Evolutionary conservation across 2,888 invertebrate genomes (phyloP), one percentile per base, ranked within the genome.

Genomic region (Tetheella fluctuosa): DNA sequence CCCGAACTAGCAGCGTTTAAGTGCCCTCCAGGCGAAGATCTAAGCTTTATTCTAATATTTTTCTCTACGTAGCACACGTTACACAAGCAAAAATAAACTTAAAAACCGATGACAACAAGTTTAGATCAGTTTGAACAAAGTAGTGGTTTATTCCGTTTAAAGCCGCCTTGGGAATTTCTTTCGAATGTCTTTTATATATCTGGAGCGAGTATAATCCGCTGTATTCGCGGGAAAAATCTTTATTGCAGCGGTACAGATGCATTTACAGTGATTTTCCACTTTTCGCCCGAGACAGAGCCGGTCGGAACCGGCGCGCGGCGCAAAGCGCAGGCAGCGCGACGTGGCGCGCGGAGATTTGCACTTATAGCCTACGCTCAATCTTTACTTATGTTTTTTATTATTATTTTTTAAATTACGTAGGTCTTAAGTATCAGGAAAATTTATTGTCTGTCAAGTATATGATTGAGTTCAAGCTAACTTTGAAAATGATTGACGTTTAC

Each of bases 191-290:
- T 70, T 58, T 72, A 69, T 68, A 70, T 69, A 70, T 73, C 69
- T 70, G 63, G 60, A 57, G 61, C 63, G 64, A 58, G 68, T 71
- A 74, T 81, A 76, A 80, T 78, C 72, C 72, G 60, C 65, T 65
- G 67, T 66, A 68, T 71, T 69, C 69, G 68, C 68, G 65, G 68
- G 70, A 69, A 75, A 48, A 80, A 76, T 77, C 76, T 74, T 68
- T 73, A 71, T 74, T 73, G 79, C 77, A 70, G 66, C 67, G 69
- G 59, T 69, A 67, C 73, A 73, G 74, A 75, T 81, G 79, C 79
- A 77, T 74, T 76, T 70, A 62, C 71, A 65, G 70, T 76, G 76
- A 77, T 79, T 79, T 76, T 62, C 73, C 72, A 72, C 70, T 73
- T 73, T 64, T 54, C 57, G 34, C 61, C 15, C 23, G 52, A 25